Evolutionary conservation across 2,888 invertebrate species (phyloP), one percentile per base, ranked within the genome.

Genomic region (Anodontia alba): DNA sequence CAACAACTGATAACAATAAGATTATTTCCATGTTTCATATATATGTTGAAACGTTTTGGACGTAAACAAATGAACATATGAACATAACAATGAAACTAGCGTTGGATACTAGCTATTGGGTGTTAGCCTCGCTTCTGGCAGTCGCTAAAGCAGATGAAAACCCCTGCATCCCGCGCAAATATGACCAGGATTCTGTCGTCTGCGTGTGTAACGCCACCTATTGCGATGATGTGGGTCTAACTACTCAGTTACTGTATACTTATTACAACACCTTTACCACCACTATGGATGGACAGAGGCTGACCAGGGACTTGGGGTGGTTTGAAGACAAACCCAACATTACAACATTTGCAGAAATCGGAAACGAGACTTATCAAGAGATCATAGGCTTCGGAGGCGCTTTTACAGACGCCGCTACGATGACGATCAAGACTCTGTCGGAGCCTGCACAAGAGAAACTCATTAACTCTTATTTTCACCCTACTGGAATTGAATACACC

Each of bases 311-410:
- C n/a, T 62, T 78, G 23, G 84, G 84, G 10, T 29, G 62, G 1
- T 84, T 77, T 51, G 80, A 80, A 38, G 81, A 77, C 26, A 67
- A 79, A 38, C 84, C 84, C 15, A 72, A 79, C 54, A 75, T 77
- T 38, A 73, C 73, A 31, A 77, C 74, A 26, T 74, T 69, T 77
- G 42, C 42, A 12, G 68, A 78, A 36, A 84, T 95, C n/a, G 81
- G 79, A 95, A 89, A 78, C 67, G 75, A 78, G 31, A 91, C 84
- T 0, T 96, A 95, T 90, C 98, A 98, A 94, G 95, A 91, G 29
- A 96, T 98, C 26, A 93, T 96, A 81, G 98, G 98, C 0, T 98
- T 97, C 93, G 98, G 98, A 0, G 98, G 97, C 0, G 97, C 98
- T 0, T 97, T 98, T 81, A 98, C 98, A 0, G 96, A 96, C 91